A percentile compares a stretch with the other conserved stretches of the same genome.
Evolutionary conservation across 2,113 vertebrate genomes (phyloP).

Genomic region (Anser brachyrhynchus): DNA sequence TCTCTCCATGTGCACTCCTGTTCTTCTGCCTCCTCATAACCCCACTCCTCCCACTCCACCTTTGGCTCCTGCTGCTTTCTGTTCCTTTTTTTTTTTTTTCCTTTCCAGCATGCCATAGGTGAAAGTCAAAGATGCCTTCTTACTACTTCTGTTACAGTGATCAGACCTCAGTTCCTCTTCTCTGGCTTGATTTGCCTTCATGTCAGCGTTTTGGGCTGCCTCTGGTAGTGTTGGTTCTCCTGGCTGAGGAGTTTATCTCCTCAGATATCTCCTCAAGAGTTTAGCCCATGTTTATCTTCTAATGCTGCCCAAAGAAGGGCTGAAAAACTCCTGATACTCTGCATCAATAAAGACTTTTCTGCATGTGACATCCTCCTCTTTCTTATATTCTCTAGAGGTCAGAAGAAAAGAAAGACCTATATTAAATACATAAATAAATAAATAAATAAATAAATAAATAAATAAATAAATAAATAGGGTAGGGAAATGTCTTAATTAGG

Average conservation of each 20-base stretch:
- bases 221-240: not conserved
- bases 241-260: not conserved
- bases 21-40: not conserved
- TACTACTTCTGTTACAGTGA: not conserved
- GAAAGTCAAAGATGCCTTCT: not conserved
- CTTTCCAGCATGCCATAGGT: fast-evolving
- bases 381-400: not conserved
- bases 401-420: not conserved
- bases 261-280: too few species aligned
- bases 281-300: not conserved
- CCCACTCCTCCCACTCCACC: not conserved
- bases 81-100: not conserved
- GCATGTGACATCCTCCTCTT: not conserved
- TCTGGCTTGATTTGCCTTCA: not conserved
- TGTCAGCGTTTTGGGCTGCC: not conserved
- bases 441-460: not conserved
- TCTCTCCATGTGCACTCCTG: fast-evolving
- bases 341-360: not conserved
- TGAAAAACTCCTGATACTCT: not conserved
- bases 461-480: not conserved
- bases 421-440: not conserved
- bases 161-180: not conserved
- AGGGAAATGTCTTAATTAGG: not conserved
- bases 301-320: not conserved
- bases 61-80: not conserved